Base-by-base conservation (phyloP, 92 coral and sea anemone species). In the Zoanthus sociatus region DNA sequence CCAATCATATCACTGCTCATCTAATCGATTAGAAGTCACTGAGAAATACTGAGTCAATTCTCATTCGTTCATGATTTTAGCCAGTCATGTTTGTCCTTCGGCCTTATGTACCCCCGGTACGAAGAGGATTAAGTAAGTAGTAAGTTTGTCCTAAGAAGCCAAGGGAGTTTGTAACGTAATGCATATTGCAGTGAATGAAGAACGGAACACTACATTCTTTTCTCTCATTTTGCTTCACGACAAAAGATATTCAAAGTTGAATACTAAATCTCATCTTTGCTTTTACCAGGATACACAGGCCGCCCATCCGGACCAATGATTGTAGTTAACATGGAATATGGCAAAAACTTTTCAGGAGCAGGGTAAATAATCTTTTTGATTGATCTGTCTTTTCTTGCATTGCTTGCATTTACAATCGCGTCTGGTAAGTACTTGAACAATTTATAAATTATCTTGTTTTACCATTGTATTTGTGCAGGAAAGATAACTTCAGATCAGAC, bases 261-360 rank as follows among this genome's bases (percentile, higher is more conserved):
- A 5, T 69, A 9, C 8, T 46, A 30, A 12, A 46, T 56, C 48
- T 18, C 21, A 54, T 47, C 21, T 45, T 17, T 76, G 48, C 17
- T 12, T 3, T 90, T 83, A 54, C 51, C 76, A 96, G 99, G 90
- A 53, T 86, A 92, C 92, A 92, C 99, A 55, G 99, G 99, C 73
- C 92, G 94, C 68, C 93, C 94, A 37, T 79, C 95, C 2, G 99
- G 98, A 9, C 99, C 99, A 66, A 94, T 95, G 91, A 84, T 96
- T 53, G 99, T 94, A 8, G 42, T 94, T 7, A 96, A 94, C 77
- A 88, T 96, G 99, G 99, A 96, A 58, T 96, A 96, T 67, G 99
- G 99, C 50, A 89, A 90, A 83, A 74, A 78, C 17, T 96, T 94
- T 89, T 94, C 99, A 15, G 99, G 98, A 56, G 90, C 99, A 51